phyloP scores from a whole-genome alignment of 2,888 invertebrate genomes.

The Malacosoma neustria region DNA sequence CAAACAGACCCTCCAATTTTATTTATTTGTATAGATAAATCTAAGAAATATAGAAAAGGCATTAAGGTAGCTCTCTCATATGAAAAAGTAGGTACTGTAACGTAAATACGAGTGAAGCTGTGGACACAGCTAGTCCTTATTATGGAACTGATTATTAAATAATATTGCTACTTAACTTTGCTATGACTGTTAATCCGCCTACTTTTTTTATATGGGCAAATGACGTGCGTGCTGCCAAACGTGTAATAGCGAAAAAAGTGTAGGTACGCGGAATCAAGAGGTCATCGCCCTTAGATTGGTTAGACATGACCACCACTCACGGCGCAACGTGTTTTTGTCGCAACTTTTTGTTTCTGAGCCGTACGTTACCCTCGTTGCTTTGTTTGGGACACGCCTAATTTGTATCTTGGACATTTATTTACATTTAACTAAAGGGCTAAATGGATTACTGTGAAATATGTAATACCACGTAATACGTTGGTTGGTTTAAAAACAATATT shows the following conservation, averaged over 20 bases:
- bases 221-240: slow-evolving; percentile 21
- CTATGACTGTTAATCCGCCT: slow-evolving; percentile 4
- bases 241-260: slow-evolving; percentile 23
- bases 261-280: slow-evolving; percentile 52
- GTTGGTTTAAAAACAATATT: too few relatives aligned
- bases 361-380: slow-evolving; percentile 45
- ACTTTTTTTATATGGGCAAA: slow-evolving; percentile 5
- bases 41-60: too few relatives aligned
- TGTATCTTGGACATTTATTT: not conserved
- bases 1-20: too few relatives aligned
- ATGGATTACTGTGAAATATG: too few relatives aligned
- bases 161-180: too few relatives aligned
- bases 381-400: slow-evolving; percentile 1
- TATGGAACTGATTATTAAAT: too few relatives aligned
- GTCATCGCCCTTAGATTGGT: slow-evolving; percentile 55
- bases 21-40: too few relatives aligned
- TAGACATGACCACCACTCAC: slow-evolving; percentile 35
- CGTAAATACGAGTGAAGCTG: not conserved
- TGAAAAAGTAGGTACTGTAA: too few relatives aligned
- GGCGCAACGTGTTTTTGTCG: not conserved
- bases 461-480: too few relatives aligned
- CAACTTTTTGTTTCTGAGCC: not conserved
- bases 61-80: too few relatives aligned
- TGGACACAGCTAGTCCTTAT: too few relatives aligned
- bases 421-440: not conserved